Base-by-base conservation (phyloP, 2,113 vertebrate genomes). In the Atlantisia rogersi region DNA sequence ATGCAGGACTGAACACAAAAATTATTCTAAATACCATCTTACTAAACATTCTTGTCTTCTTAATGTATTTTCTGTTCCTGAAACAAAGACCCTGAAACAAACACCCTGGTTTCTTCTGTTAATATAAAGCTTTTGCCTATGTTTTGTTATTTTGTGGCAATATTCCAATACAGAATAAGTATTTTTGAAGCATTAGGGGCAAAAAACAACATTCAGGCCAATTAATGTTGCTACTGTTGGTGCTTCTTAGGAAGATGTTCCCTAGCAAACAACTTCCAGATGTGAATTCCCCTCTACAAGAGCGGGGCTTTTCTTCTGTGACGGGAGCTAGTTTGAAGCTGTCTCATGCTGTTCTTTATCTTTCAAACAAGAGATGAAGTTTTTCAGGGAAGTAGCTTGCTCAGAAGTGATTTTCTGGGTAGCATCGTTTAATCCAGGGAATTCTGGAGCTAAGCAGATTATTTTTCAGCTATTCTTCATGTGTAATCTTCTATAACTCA, bases 151-250 rank as follows among this genome's bases (percentile, higher is more conserved):
- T 79, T 77, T 26, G 22, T 82, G 87, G 22, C 37, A 50, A 4
- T 64, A n/a, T 58, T 94, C 15, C 67, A 70, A 8, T 13, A 18
- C 1, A 55, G 53, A 76, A 7, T 25, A 52, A 88, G 16, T 50
- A 15, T 80, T 89, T 83, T 70, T 46, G 68, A 76, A 91, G 35
- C 25, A 17, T 59, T 39, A 16, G 17, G 60, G 39, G n/a, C 19
- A 60, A n/a, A 53, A 5, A 37, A 12, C 58, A 64, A 35, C 37
- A 17, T 81, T 63, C 28, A n/a, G 60, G 24, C 35, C 22, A 28
- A 1, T 83, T 26, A n/a, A 3, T 29, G 24, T 31, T 62, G 37
- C 17, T 75, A 0, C 25, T 56, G 1, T 2, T 8, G 3, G 6
- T 58, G 6, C 48, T 83, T 74, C 21, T 28, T 70, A 53, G 2